Evolutionary conservation across 2,113 vertebrate species (phyloP).

Genomic region (Zingel zingel): DNA sequence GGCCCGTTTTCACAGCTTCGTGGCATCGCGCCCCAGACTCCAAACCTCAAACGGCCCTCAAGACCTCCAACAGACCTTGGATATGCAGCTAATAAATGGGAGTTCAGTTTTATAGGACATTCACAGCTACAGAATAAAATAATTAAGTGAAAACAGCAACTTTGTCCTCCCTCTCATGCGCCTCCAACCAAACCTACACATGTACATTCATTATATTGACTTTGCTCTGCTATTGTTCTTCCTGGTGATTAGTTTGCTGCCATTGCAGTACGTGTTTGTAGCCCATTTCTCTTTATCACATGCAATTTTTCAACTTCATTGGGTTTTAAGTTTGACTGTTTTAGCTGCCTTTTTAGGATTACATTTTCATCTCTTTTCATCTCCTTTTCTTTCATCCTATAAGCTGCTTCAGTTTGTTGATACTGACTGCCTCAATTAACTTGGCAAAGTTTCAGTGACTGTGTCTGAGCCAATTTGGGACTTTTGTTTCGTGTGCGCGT

Average conservation of each 20-base stretch:
- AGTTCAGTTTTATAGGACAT: constrained; percentile 52
- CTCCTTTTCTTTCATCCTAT: constrained; percentile 55
- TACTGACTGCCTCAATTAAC: constrained; percentile 52
- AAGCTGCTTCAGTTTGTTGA: constrained; percentile 47
- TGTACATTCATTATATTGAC: constrained; percentile 63
- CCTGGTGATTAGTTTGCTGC: constrained; percentile 47
- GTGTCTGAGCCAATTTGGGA: constrained; percentile 30
- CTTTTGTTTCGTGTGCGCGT: constrained; percentile 11
- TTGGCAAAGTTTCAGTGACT: constrained; percentile 37
- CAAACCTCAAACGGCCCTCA: constrained; percentile 21
- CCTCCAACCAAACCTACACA: constrained; percentile 37
- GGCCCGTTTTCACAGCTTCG: not conserved
- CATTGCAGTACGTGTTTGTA: constrained; percentile 18
- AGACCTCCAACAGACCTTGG: constrained; percentile 65
- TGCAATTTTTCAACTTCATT: constrained; percentile 42
- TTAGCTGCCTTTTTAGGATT: constrained; percentile 35
- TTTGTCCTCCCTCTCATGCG: constrained; percentile 62
- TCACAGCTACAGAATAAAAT: constrained; percentile 27
- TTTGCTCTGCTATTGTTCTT: constrained; percentile 54
- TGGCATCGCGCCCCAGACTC: constrained; percentile 7
- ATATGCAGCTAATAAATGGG: constrained; percentile 51
- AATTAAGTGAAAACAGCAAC: constrained; percentile 36
- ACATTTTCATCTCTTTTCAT: constrained; percentile 58
- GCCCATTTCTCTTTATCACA: constrained; percentile 46
- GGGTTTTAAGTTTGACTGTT: constrained; percentile 35